Conservation (phyloP, 2,888 invertebrate genomes). For the Strigamia maritima region DNA sequence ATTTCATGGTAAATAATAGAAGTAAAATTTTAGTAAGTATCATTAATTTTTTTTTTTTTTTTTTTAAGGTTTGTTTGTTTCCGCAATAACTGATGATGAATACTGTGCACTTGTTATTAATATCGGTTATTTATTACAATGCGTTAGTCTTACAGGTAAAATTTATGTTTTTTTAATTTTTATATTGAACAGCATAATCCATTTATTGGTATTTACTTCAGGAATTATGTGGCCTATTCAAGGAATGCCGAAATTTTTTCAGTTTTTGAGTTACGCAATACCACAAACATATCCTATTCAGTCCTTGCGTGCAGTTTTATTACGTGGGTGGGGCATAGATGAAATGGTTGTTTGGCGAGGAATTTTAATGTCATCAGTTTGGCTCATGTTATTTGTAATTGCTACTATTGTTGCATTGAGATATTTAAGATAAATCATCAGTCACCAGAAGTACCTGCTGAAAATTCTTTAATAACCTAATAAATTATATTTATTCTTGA, state of each 20-base stretch:
- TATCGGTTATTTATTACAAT: conserved; percentile 64
- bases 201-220: conserved; percentile 53
- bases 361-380: conserved; percentile 54
- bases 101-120: conserved; percentile 89
- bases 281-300: conserved; percentile 78
- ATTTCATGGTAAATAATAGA: conserved; percentile 96
- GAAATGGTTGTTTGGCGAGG: conserved; percentile 71
- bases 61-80: conserved; percentile 75
- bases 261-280: conserved; percentile 59
- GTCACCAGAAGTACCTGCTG: no score
- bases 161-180: no score
- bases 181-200: no score
- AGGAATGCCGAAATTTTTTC: conserved; percentile 82
- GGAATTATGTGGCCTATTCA: conserved; percentile 97
- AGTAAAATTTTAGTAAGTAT: no score
- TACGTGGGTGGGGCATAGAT: conserved; percentile 68
- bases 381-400: conserved; percentile 49
- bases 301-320: conserved; percentile 70
- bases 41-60: background rate
- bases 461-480: no score
- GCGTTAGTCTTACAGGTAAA: no score
- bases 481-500: no score
- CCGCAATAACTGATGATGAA: conserved; percentile 85
- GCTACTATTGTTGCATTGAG: conserved; percentile 38
- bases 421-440: background rate